Evolutionary conservation across 1,140 invertebrate species (phyloP).

Genomic region (Prorops nasuta): DNA sequence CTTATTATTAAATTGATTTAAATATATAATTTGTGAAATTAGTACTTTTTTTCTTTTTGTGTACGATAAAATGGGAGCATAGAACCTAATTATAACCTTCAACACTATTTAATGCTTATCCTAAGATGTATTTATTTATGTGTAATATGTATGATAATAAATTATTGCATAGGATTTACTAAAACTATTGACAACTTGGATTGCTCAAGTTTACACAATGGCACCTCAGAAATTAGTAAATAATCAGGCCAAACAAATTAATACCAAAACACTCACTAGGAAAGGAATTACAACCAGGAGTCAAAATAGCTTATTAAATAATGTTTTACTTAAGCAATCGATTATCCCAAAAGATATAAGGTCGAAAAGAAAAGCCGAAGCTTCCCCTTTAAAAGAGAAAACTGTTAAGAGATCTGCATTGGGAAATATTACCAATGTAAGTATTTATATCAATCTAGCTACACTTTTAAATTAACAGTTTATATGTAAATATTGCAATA

Average conservation of each 20-base stretch:
- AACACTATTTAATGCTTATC: no score
- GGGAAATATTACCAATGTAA: slow-evolving; percentile 75
- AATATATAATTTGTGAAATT: no score
- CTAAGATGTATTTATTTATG: no score
- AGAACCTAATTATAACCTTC: no score
- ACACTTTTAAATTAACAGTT: slow-evolving; percentile 1
- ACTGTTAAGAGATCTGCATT: slow-evolving; percentile 69
- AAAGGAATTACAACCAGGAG: slow-evolving; percentile 53
- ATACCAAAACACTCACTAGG: slow-evolving; percentile 28
- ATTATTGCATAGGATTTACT: no score
- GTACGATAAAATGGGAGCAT: no score
- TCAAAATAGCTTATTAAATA: slow-evolving; percentile 35
- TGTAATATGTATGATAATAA: no score
- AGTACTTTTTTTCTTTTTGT: no score
- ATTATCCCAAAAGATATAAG: slow-evolving; percentile 41
- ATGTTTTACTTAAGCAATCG: slow-evolving; percentile 25
- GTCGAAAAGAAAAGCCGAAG: slow-evolving; percentile 57
- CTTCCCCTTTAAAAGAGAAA: slow-evolving; percentile 52
- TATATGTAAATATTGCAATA: no score
- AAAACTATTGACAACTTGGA: no score
- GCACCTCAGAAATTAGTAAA: slow-evolving; percentile 60
- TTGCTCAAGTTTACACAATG: no score
- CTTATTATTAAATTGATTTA: no score
- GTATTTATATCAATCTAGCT: slow-evolving; percentile 11
- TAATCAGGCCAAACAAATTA: slow-evolving; percentile 50